These are phyloP conservation scores for Odocoileus hemionus DNA, from an alignment of 2,113 vertebrate species.

Conservation along the genomic window DNA sequence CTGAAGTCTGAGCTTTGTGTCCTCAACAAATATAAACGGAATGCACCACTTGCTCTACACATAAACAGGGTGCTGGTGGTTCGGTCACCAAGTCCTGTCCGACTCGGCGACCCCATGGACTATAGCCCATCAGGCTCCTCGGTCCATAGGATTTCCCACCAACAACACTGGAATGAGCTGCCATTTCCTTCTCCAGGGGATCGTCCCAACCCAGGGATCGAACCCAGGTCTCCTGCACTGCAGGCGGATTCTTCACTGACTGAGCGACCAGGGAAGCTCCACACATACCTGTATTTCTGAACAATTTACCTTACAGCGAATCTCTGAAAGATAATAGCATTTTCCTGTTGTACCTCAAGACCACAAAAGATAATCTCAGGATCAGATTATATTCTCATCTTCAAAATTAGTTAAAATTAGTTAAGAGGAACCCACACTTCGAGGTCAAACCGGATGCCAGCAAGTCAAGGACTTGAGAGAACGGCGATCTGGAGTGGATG, in stretches of 20 bases:
- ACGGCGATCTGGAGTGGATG: neutral
- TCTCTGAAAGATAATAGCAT: neutral
- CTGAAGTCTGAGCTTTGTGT: neutral
- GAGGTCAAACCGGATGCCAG: neutral
- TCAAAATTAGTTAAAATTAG: neutral
- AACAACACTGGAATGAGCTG: neutral
- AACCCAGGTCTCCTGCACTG: neutral
- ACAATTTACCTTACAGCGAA: neutral
- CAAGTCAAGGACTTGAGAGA: no score
- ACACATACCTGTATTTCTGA: neutral
- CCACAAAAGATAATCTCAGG: neutral
- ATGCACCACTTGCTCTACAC: neutral
- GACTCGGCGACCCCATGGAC: neutral
- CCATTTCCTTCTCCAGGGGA: neutral
- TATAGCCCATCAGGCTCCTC: neutral
- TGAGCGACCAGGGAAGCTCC: neutral
- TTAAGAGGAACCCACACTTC: neutral
- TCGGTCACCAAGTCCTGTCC: rapidly evolving
- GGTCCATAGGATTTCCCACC: neutral
- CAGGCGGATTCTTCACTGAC: neutral
- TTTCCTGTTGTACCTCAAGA: neutral
- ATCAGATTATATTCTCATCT: neutral
- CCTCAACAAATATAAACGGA: neutral
- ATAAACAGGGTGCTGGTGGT: neutral
- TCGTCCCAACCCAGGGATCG: neutral